A percentile compares a stretch with the other conserved stretches of the same genome.
phyloP scores from a whole-genome alignment of 2,113 vertebrate genomes.

The Pseudopipra pipra region DNA sequence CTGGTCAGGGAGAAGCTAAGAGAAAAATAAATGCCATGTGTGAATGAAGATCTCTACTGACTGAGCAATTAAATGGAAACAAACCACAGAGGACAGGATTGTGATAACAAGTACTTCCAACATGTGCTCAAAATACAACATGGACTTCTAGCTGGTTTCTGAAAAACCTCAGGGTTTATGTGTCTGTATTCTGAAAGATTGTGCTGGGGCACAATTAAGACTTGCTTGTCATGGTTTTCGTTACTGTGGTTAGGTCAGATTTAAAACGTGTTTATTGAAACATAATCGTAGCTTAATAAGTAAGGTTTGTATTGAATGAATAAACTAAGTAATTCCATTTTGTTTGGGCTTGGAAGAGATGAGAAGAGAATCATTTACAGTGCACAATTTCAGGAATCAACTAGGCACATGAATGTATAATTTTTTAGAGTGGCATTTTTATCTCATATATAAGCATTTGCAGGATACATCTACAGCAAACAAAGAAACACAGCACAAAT shows the following conservation, averaged over 20 bases:
- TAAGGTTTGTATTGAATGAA: background rate
- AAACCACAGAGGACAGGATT: background rate
- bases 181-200: background rate
- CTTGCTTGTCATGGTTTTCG: background rate
- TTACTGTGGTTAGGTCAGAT: background rate
- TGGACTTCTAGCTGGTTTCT: background rate
- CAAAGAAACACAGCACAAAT: background rate
- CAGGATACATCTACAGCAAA: background rate
- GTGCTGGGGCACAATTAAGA: background rate
- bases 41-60: conserved; percentile 20
- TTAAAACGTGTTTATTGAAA: conserved; percentile 19
- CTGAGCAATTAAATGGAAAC: background rate
- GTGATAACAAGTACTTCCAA: background rate
- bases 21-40: conserved; percentile 43
- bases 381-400: background rate
- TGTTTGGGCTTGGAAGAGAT: background rate
- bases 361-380: background rate
- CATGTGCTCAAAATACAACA: background rate
- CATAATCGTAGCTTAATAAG: background rate
- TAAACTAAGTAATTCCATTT: background rate
- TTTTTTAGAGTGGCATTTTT: background rate
- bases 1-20: conserved; percentile 90
- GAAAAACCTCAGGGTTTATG: background rate
- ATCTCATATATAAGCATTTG: background rate
- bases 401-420: background rate